These are phyloP conservation scores for Ictalurus furcatus DNA, from an alignment of 2,113 vertebrate genomes.

Conservation along the genomic window DNA sequence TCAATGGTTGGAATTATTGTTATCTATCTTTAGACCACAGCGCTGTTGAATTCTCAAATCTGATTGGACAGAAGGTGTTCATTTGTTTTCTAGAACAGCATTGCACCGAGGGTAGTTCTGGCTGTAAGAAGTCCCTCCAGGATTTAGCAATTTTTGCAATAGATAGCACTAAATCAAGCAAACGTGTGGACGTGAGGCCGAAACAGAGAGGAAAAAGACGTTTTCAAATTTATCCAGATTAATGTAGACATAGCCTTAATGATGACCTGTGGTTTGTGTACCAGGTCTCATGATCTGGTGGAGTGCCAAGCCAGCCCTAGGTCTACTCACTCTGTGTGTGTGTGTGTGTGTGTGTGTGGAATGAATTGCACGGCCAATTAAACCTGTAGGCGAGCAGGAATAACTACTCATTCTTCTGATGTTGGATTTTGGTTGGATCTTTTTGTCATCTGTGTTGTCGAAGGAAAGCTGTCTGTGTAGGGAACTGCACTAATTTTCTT, in stretches of 20 bases:
- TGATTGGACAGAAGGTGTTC: background rate
- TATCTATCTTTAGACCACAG: background rate
- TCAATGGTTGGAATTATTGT: background rate
- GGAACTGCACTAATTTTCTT: background rate
- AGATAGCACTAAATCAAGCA: too few species aligned
- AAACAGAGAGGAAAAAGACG: too few species aligned
- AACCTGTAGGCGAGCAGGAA: constrained; percentile 20
- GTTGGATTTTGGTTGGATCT: background rate
- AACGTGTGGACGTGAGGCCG: too few species aligned
- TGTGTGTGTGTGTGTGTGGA: background rate
- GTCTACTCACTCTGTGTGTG: constrained; percentile 7
- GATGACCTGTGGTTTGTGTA: background rate
- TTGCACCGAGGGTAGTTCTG: background rate
- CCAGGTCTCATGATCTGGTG: background rate
- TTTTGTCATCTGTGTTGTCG: background rate
- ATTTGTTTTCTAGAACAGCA: background rate
- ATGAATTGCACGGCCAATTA: constrained; percentile 29
- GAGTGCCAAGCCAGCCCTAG: background rate
- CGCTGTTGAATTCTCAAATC: background rate
- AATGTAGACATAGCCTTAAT: background rate
- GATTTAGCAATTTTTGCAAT: too few species aligned
- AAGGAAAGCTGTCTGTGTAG: constrained; percentile 21
- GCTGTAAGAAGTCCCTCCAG: background rate
- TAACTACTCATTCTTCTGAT: constrained; percentile 15
- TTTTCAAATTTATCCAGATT: background rate